These are phyloP conservation scores for Drosophila gunungcola DNA, from an alignment of 1,140 invertebrate genomes.

Conservation along the genomic window DNA sequence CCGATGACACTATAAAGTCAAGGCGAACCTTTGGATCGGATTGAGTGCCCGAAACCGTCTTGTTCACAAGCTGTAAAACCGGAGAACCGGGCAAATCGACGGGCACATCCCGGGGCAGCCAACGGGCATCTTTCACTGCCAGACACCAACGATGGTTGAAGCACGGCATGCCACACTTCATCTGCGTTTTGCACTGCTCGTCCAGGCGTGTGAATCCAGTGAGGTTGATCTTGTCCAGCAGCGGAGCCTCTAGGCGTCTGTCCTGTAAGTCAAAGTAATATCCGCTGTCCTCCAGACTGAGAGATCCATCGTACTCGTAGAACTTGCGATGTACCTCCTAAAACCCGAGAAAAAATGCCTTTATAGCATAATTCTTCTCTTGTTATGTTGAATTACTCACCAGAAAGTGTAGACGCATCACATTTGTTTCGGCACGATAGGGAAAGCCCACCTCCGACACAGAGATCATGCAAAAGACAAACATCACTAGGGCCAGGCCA, in stretches of 20 bases:
- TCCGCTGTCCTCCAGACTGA: slow-evolving; percentile 87
- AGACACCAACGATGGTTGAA: slow-evolving; percentile 86
- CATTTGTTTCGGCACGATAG: slow-evolving; percentile 89
- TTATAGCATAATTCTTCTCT: no score
- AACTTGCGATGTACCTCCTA: slow-evolving; percentile 88
- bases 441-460: slow-evolving; percentile 91
- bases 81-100: slow-evolving; percentile 52
- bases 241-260: slow-evolving; percentile 87
- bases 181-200: slow-evolving; percentile 87
- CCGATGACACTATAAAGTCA: slow-evolving; percentile 79
- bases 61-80: slow-evolving; percentile 47
- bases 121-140: slow-evolving; percentile 48
- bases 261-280: slow-evolving; percentile 91
- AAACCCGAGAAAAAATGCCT: no score
- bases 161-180: slow-evolving; percentile 91
- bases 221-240: slow-evolving; percentile 84
- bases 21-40: slow-evolving; percentile 22
- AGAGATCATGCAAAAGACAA: slow-evolving; percentile 87
- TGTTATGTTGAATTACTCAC: slow-evolving; percentile 84
- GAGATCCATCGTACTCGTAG: slow-evolving; percentile 86
- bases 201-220: slow-evolving; percentile 86
- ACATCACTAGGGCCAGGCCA: slow-evolving; percentile 83
- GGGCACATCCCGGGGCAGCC: slow-evolving; percentile 52
- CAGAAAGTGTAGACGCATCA: slow-evolving; percentile 89
- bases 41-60: slow-evolving; percentile 14